phyloP scores from a whole-genome alignment of 2,113 vertebrate genomes.

The Montifringilla adamsi region DNA sequence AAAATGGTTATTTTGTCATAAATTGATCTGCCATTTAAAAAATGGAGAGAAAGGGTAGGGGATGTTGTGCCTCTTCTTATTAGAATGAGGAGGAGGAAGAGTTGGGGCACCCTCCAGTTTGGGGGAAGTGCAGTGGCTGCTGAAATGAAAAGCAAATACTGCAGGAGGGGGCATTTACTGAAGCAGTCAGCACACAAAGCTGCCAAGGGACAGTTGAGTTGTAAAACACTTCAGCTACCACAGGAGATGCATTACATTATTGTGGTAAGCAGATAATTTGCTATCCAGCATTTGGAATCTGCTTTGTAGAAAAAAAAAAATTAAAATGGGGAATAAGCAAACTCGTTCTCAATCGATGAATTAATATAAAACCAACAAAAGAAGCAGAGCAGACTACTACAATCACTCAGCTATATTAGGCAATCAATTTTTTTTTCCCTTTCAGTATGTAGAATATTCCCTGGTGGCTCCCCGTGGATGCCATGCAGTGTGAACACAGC shows the following conservation, averaged over 20 bases:
- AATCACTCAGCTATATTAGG: slow-evolving; percentile 46
- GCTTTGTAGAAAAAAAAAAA: not conserved
- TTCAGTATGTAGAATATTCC: slow-evolving; percentile 51
- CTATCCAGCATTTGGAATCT: not conserved
- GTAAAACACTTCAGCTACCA: slow-evolving; percentile 40
- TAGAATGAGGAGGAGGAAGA: not conserved
- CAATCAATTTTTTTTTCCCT: slow-evolving; percentile 28
- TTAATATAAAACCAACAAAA: slow-evolving; percentile 55
- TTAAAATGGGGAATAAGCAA: slow-evolving; percentile 18
- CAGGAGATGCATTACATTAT: slow-evolving; percentile 9
- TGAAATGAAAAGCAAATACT: not conserved
- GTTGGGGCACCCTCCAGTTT: not conserved
- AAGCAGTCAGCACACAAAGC: not conserved
- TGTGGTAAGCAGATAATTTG: slow-evolving; percentile 21
- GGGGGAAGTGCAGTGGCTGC: not conserved
- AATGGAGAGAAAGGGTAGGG: not conserved
- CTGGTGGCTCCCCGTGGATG: not conserved
- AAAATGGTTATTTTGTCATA: not conserved
- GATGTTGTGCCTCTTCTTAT: not conserved
- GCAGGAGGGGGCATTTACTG: not conserved
- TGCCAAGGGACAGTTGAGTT: slow-evolving; percentile 28
- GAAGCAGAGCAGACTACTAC: not conserved
- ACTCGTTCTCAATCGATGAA: slow-evolving; percentile 14
- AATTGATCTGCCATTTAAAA: not conserved
- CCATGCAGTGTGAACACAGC: slow-evolving; percentile 41